These are phyloP conservation scores for Liolophura sinensis DNA, from an alignment of 1,140 invertebrate genomes.

Conservation along the genomic window DNA sequence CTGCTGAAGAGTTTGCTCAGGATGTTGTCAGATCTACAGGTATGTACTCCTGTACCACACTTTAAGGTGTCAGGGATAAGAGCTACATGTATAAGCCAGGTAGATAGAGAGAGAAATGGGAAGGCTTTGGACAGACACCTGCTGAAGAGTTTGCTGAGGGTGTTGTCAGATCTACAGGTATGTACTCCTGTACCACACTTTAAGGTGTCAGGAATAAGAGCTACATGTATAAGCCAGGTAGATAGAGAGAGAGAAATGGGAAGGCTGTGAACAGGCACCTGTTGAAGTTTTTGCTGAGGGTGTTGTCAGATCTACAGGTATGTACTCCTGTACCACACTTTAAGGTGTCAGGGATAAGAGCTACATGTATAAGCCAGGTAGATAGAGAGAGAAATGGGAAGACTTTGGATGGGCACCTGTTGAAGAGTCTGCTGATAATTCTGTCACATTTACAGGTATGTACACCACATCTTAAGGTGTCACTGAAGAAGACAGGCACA, in stretches of 20 bases:
- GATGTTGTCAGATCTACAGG: constrained; percentile 91
- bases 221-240: too few relatives aligned
- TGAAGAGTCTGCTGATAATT: constrained; percentile 2
- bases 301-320: too few relatives aligned
- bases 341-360: too few relatives aligned
- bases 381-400: constrained; percentile 65
- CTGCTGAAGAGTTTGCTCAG: constrained; percentile 91
- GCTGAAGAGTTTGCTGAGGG: constrained; percentile 91
- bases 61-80: too few relatives aligned
- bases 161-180: constrained; percentile 87
- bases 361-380: too few relatives aligned
- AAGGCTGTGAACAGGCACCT: neutral
- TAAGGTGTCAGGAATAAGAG: neutral
- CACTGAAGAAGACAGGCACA: neutral
- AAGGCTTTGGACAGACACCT: constrained; percentile 92
- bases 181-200: neutral
- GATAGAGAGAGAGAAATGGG: neutral
- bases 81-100: too few relatives aligned
- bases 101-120: constrained; percentile 83
- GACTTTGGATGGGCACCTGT: neutral
- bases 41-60: constrained; percentile 16
- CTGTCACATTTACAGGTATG: too few relatives aligned
- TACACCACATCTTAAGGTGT: too few relatives aligned
- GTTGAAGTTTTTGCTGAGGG: neutral
- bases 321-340: too few relatives aligned